These are phyloP conservation scores for Philonicus albiceps DNA, from an alignment of 2,888 invertebrate genomes.

Conservation along the genomic window DNA sequence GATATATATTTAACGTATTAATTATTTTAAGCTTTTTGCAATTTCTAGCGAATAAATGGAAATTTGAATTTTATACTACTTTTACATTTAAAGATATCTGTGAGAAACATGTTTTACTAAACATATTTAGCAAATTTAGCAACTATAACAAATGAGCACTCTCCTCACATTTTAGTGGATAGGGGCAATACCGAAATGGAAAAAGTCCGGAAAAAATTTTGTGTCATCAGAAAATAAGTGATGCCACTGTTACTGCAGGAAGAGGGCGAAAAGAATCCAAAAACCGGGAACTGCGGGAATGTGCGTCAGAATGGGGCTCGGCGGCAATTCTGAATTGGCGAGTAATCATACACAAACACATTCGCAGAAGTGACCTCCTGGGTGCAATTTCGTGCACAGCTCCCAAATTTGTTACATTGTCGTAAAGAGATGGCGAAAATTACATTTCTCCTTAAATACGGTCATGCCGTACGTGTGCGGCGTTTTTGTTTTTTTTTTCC, in stretches of 20 bases:
- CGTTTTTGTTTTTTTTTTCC: too few species aligned
- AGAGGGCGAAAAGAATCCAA: not conserved
- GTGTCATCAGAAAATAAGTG: slow-evolving; percentile 26
- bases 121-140: not conserved
- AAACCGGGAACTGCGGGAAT: not conserved
- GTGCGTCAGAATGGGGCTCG: slow-evolving; percentile 6
- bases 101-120: too few species aligned
- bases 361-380: slow-evolving; percentile 45
- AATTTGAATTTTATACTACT: too few species aligned
- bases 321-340: slow-evolving; percentile 43
- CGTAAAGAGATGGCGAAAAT: slow-evolving; percentile 47
- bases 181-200: not conserved
- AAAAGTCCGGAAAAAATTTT: slow-evolving; percentile 4
- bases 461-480: slow-evolving; percentile 40
- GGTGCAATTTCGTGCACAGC: slow-evolving; percentile 44
- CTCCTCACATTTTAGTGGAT: not conserved
- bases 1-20: too few species aligned
- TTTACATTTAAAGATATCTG: too few species aligned
- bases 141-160: not conserved
- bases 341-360: slow-evolving; percentile 45
- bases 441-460: slow-evolving; percentile 46
- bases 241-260: not conserved
- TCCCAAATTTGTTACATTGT: slow-evolving; percentile 47
- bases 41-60: too few species aligned
- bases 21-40: too few species aligned